Evolutionary conservation across 2,888 invertebrate genomes (phyloP).

Genomic region (Junonia oenone): DNA sequence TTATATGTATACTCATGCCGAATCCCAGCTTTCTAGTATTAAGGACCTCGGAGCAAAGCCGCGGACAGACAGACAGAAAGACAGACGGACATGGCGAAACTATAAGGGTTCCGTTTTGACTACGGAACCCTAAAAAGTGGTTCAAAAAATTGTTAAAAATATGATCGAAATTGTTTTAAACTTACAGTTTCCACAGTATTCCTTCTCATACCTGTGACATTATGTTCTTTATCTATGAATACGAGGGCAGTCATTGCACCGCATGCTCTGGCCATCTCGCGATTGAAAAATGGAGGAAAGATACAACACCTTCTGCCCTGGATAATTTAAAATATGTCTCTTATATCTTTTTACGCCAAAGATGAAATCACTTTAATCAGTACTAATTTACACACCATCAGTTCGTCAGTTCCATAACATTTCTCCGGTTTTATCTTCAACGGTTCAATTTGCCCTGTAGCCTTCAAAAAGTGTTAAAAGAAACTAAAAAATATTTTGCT

Average conservation of each 20-base stretch:
- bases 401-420: conserved; percentile 38
- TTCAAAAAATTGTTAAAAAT: no score
- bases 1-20: no score
- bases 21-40: no score
- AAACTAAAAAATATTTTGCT: neutral
- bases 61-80: no score
- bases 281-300: conserved; percentile 57
- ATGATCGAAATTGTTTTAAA: neutral
- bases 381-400: no score
- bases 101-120: no score
- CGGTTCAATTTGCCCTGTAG: neutral
- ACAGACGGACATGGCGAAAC: no score
- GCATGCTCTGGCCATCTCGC: conserved; percentile 43
- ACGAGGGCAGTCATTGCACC: conserved; percentile 37
- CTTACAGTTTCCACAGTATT: conserved; percentile 31
- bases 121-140: no score
- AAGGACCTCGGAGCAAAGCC: no score
- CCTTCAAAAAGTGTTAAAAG: conserved; percentile 5
- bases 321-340: no score
- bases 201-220: conserved; percentile 39
- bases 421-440: conserved; percentile 34
- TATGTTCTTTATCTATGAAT: conserved; percentile 30
- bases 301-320: conserved; percentile 52
- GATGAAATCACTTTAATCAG: no score
- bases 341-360: no score